phyloP scores from a whole-genome alignment of 2,797 vertebrate species.

The Etheostoma perlongum region DNA sequence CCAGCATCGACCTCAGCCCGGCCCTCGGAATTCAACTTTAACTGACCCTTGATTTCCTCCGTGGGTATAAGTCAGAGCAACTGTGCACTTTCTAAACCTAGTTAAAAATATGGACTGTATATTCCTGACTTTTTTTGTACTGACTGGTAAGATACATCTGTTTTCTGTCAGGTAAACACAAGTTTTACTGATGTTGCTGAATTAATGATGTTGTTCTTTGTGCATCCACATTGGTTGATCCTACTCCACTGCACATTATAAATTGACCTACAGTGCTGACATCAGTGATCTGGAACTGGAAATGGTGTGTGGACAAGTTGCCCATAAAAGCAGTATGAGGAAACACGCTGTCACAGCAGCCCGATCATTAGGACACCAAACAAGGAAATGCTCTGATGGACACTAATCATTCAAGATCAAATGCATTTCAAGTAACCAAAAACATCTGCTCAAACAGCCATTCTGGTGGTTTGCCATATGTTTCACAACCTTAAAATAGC shows the following conservation, averaged over 20 bases:
- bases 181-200: slow-evolving; percentile 11
- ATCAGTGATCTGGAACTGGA: slow-evolving; percentile 69
- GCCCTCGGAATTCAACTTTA: slow-evolving; percentile 11
- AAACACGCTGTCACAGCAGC: slow-evolving; percentile 68
- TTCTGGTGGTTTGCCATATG: slow-evolving; percentile 65
- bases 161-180: slow-evolving; percentile 19
- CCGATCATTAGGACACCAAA: slow-evolving; percentile 69
- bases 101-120: slow-evolving; percentile 13
- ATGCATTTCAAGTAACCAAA: slow-evolving; percentile 73
- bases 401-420: slow-evolving; percentile 79
- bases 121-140: neutral
- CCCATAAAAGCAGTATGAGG: slow-evolving; percentile 63
- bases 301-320: slow-evolving; percentile 67
- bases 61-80: slow-evolving; percentile 6
- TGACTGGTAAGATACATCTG: slow-evolving; percentile 1
- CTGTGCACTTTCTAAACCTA: slow-evolving; percentile 11
- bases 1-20: slow-evolving; percentile 6
- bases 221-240: slow-evolving; percentile 50
- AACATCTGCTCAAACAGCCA: slow-evolving; percentile 76
- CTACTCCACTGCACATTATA: slow-evolving; percentile 40
- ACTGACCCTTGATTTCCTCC: slow-evolving; percentile 36
- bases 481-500: slow-evolving; percentile 44
- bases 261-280: slow-evolving; percentile 65
- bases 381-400: slow-evolving; percentile 74
- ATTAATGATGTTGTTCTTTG: slow-evolving; percentile 44